Conservation (phyloP, 2,888 invertebrate genomes). For the Temnothorax ravouxi region DNA sequence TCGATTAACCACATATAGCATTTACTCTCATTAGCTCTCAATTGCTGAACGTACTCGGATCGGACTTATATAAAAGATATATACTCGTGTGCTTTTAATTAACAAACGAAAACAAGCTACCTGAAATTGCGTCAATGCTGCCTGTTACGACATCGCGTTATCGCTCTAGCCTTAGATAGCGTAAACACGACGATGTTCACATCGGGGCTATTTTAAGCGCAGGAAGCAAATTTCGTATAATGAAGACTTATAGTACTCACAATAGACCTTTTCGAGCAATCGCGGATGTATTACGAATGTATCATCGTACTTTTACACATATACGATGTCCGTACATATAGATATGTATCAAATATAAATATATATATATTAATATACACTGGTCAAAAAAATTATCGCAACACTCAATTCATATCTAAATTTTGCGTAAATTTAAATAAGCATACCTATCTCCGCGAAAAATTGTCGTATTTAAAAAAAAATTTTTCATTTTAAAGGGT, state of each 20-base stretch:
- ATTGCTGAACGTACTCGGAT: not conserved
- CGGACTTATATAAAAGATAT: not conserved
- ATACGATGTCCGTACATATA: no score
- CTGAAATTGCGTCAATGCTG: not conserved
- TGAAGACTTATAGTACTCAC: no score
- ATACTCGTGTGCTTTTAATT: not conserved
- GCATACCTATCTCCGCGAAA: no score
- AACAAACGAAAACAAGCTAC: not conserved
- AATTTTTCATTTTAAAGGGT: no score
- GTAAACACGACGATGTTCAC: not conserved
- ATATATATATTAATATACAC: no score
- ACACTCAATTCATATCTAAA: no score
- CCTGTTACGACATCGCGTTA: not conserved
- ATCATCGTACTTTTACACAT: no score
- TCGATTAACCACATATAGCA: no score
- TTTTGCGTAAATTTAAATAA: no score
- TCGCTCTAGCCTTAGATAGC: not conserved
- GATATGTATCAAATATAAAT: no score
- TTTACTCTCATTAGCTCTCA: not conserved
- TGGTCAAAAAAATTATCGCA: no score
- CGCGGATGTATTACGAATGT: not conserved
- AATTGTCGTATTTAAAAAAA: no score
- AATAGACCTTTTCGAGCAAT: not conserved
- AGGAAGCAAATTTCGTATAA: conserved; percentile 1
- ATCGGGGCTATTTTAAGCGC: not conserved